phyloP scores from a whole-genome alignment of 2,888 invertebrate species.

The Teinopalpus imperialis region DNA sequence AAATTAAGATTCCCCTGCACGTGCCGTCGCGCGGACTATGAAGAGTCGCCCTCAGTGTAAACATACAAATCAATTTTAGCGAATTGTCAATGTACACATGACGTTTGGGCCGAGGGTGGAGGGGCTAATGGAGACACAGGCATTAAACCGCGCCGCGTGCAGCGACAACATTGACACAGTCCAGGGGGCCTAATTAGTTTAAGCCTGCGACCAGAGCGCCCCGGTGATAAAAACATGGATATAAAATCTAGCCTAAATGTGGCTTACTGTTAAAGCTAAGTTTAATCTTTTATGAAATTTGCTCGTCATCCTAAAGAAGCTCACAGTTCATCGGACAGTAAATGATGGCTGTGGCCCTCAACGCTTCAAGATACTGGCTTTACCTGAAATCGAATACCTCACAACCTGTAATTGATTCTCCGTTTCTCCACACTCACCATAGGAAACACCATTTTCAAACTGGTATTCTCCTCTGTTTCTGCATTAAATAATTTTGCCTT shows the following conservation, averaged over 20 bases:
- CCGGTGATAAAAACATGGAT: constrained; percentile 45
- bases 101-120: constrained; percentile 73
- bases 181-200: constrained; percentile 79
- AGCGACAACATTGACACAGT: constrained; percentile 73
- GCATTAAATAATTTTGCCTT: no score
- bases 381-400: no score
- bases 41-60: constrained; percentile 41
- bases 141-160: constrained; percentile 76
- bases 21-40: constrained; percentile 21
- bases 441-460: no score
- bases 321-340: no score
- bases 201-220: constrained; percentile 62
- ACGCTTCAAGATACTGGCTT: no score
- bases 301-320: no score
- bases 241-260: constrained; percentile 33
- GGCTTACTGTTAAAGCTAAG: constrained; percentile 12
- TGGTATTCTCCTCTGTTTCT: no score
- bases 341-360: no score
- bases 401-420: no score
- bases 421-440: no score
- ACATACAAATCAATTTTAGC: constrained; percentile 78
- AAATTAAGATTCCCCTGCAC: constrained; percentile 17
- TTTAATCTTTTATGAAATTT: no score
- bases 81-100: constrained; percentile 65
- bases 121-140: constrained; percentile 80